Conservation (phyloP, 2,888 invertebrate species). For the Caenorhabditis sp. region DNA sequence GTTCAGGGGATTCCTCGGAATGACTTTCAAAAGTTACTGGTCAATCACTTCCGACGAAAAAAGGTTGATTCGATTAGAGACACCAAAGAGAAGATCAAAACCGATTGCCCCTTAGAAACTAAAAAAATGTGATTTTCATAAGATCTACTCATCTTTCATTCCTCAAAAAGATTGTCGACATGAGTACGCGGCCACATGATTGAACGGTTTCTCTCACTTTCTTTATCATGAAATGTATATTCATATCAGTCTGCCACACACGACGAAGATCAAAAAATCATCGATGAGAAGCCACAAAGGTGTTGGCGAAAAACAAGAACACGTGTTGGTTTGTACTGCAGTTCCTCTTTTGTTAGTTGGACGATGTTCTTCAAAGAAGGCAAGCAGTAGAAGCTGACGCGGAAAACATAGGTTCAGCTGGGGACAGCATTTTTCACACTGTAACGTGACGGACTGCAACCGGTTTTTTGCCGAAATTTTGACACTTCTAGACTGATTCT, state of each 20-base stretch:
- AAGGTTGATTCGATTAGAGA: too few relatives aligned
- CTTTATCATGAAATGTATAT: not conserved
- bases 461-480: constrained; percentile 28
- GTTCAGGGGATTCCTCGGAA: too few relatives aligned
- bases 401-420: constrained; percentile 37
- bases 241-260: not conserved
- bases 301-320: not conserved
- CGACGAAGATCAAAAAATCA: constrained; percentile 44
- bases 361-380: constrained; percentile 21
- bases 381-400: not conserved
- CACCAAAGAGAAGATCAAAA: too few relatives aligned
- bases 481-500: constrained; percentile 6
- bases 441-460: constrained; percentile 16
- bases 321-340: constrained; percentile 29
- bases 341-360: constrained; percentile 9
- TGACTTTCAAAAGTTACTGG: too few relatives aligned
- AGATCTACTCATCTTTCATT: constrained; percentile 9
- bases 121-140: constrained; percentile 51
- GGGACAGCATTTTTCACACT: constrained; percentile 16
- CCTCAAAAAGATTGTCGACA: constrained; percentile 7
- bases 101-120: not conserved
- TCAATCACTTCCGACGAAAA: too few relatives aligned
- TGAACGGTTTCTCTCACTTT: constrained; percentile 44
- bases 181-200: constrained; percentile 35
- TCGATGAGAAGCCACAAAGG: not conserved